These are phyloP conservation scores for Belgica antarctica DNA, from an alignment of 2,888 invertebrate species.

Conservation along the genomic window DNA sequence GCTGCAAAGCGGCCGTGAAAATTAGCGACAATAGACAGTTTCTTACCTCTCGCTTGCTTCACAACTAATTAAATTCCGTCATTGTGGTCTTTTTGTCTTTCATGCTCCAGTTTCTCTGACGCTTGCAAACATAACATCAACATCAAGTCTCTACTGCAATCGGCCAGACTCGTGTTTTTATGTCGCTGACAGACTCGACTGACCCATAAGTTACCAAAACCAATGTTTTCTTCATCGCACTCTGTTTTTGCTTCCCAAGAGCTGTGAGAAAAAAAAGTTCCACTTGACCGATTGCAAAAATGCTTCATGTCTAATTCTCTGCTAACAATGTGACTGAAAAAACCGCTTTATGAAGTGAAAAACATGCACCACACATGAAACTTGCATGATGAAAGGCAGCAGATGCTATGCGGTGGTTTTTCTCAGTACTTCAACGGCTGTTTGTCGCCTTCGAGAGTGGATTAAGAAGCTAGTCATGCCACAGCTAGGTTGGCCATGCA, in stretches of 20 bases:
- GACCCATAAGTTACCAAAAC: neutral
- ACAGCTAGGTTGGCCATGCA: no score
- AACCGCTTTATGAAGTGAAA: no score
- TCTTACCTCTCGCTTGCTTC: neutral
- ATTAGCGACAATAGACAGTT: constrained; percentile 3
- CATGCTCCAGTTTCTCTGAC: constrained; percentile 1
- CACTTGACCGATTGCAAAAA: neutral
- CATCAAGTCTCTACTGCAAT: neutral
- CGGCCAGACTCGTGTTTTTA: neutral
- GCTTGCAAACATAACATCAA: neutral
- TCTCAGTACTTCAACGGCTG: no score
- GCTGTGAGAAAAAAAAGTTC: neutral
- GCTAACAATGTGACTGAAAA: no score
- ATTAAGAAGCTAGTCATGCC: no score
- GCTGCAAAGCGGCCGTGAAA: constrained; percentile 28
- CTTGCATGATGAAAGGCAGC: no score
- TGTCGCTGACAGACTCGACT: neutral
- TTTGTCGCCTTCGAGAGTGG: no score
- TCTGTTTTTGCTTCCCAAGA: neutral
- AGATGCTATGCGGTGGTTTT: no score
- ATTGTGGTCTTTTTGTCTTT: neutral
- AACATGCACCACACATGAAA: no score
- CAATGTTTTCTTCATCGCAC: neutral
- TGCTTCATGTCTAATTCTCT: no score
- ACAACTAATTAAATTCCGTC: constrained; percentile 12